Conservation (phyloP, 2,797 vertebrate species). For the Lithobates pipiens region DNA sequence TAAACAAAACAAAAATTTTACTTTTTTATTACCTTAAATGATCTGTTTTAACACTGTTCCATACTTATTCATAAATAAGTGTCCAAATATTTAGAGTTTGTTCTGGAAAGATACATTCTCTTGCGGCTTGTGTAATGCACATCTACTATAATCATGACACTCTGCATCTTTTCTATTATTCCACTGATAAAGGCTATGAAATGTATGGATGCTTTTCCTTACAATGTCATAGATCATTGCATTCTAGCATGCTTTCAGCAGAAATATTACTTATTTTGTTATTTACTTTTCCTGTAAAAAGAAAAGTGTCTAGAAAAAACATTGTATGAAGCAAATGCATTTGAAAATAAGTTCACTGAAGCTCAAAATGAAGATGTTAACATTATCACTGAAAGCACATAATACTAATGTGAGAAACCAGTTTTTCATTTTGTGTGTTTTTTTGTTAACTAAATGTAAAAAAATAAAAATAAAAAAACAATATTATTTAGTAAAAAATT, state of each 20-base stretch:
- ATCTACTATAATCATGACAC: slow-evolving; percentile 17
- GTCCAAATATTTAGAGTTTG: neutral
- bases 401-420: no score
- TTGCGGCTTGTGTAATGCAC: slow-evolving; percentile 17
- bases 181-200: neutral
- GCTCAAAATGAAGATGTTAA: no score
- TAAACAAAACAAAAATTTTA: no score
- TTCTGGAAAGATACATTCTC: slow-evolving; percentile 7
- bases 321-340: neutral
- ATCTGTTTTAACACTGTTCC: slow-evolving; percentile 1
- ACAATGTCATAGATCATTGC: slow-evolving; percentile 13
- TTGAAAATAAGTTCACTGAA: neutral
- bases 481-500: no score
- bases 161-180: slow-evolving; percentile 25
- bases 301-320: neutral
- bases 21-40: slow-evolving; percentile 1
- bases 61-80: slow-evolving; percentile 3
- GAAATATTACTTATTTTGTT: slow-evolving; percentile 9
- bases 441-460: no score
- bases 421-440: no score
- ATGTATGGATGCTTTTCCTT: neutral
- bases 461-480: no score
- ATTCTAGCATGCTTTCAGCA: neutral
- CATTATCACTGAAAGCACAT: no score
- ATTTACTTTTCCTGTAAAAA: neutral